Conservation (phyloP, 2,113 vertebrate species). For the Andinoacara biseriatus region DNA sequence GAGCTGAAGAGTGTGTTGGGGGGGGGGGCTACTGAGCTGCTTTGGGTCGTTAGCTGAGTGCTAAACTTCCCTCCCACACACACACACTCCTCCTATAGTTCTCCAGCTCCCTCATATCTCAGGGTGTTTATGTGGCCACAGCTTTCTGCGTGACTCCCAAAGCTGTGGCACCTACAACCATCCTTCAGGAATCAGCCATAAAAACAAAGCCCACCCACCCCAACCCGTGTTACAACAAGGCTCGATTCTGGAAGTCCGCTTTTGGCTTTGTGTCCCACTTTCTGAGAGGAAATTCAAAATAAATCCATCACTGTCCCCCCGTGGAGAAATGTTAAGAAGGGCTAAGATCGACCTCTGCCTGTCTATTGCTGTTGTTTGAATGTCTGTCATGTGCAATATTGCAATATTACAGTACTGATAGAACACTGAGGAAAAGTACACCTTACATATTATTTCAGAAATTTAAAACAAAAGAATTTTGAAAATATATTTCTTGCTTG, state of each 20-base stretch:
- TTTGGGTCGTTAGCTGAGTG: constrained; percentile 14
- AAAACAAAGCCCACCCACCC: constrained; percentile 14
- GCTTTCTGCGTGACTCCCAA: constrained; percentile 57
- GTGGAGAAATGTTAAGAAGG: background rate
- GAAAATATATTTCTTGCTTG: background rate
- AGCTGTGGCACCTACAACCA: constrained; percentile 34
- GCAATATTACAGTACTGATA: background rate
- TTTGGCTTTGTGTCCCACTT: constrained; percentile 11
- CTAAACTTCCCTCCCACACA: constrained; percentile 31
- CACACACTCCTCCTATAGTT: constrained; percentile 30
- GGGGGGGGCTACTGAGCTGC: constrained; percentile 13
- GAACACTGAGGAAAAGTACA: background rate
- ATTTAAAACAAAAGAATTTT: background rate
- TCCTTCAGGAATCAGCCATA: constrained; percentile 49
- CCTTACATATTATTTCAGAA: background rate
- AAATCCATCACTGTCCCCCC: constrained; percentile 50
- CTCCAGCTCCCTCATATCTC: constrained; percentile 52
- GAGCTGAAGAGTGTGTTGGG: constrained; percentile 2
- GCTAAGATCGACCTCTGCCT: constrained; percentile 23
- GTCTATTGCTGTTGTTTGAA: constrained; percentile 15
- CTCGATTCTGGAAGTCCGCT: constrained; percentile 5
- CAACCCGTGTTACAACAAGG: background rate
- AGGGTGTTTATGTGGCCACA: constrained; percentile 76
- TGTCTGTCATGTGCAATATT: constrained; percentile 14
- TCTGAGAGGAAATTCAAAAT: constrained; percentile 41